Base-by-base conservation (phyloP, 1,140 invertebrate species). In the Dendroctonus valens region DNA sequence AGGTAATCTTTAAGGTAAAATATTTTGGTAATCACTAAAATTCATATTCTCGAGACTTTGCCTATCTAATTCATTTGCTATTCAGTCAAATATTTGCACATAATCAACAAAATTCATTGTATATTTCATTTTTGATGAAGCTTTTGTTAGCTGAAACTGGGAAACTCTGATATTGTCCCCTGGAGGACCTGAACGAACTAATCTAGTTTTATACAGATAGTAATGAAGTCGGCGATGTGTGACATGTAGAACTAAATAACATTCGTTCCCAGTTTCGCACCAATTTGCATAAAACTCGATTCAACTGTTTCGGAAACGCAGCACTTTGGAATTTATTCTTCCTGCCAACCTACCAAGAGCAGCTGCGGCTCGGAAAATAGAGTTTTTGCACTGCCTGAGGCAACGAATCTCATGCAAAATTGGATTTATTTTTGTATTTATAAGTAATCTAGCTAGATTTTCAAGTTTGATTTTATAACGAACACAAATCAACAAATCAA, bases 211-310 rank as follows among this genome's bases (percentile, higher is more conserved):
- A 55, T 49, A 55, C 38, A 50, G 26, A 26, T 26, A 26, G 62
- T 44, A 55, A 65, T 40, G 48, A 65, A 65, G 48, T 51, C 55
- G 59, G 55, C 63, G 63, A 65, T 41, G 63, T 65, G 63, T 65
- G 63, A 65, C 55, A 59, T 65, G 52, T 59, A 58, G 54, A 48
- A 65, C 63, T 65, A 65, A 65, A 65, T 65, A 65, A 65, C 63
- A 65, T 59, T 65, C 63, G 38, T 65, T 65, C 15, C 40, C 41
- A 63, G 39, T 52, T 63, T 53, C 62, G 44, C 52, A 42, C 12
- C 63, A 46, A 65, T 65, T 65, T 65, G 63, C 63, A 65, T 65
- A 65, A 65, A 65, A 65, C 49, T 46, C 54, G 55, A 42, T 65
- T 49, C 63, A 39, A 65, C 54, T 59, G 63, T 65, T 65, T 65